A percentile compares a stretch with the other conserved stretches of the same genome.
These are phyloP conservation scores for Dromaius novaehollandiae DNA, from an alignment of 2,113 vertebrate species.

Conservation along the genomic window DNA sequence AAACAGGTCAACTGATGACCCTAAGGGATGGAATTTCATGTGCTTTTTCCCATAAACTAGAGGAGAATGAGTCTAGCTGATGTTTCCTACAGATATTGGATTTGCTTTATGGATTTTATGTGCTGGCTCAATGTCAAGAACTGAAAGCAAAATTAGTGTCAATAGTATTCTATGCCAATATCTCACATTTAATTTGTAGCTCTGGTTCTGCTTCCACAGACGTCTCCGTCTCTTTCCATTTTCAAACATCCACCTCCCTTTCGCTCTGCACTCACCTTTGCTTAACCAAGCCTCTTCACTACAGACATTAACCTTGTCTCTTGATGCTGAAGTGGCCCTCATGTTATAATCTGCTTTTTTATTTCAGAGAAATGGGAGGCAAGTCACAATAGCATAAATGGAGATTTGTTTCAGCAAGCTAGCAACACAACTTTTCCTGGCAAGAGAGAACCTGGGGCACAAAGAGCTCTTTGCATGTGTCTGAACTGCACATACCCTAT, in stretches of 20 bases:
- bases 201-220: background rate
- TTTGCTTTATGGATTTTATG: background rate
- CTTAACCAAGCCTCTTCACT: background rate
- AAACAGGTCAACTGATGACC: background rate
- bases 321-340: background rate
- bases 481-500: background rate
- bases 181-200: background rate
- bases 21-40: background rate
- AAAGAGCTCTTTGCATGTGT: background rate
- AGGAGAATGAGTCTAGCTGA: background rate
- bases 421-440: background rate
- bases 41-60: background rate
- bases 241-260: background rate
- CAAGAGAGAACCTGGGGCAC: background rate
- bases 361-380: background rate
- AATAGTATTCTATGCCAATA: background rate
- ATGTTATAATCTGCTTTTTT: background rate
- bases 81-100: background rate
- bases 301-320: background rate
- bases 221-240: background rate
- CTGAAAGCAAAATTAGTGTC: background rate
- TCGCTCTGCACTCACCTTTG: background rate
- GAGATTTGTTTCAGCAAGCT: background rate
- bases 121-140: background rate
- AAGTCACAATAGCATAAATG: background rate